phyloP scores from a whole-genome alignment of 2,797 vertebrate genomes.

The Malurus splendens region DNA sequence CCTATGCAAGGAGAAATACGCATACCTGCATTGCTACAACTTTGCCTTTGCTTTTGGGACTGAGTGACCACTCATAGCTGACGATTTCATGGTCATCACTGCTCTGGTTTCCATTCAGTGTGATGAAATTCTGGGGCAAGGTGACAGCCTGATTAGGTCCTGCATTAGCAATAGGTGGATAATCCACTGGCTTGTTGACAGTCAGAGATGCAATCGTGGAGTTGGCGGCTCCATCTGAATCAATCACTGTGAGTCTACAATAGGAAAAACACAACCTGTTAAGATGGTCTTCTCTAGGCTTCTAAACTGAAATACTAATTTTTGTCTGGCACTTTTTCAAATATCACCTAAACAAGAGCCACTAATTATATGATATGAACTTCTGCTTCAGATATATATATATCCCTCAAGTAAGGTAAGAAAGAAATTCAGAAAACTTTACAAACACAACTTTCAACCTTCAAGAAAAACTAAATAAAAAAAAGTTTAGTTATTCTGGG shows the following conservation, averaged over 20 bases:
- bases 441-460: neutral
- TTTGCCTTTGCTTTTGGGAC: conserved; percentile 69
- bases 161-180: conserved; percentile 72
- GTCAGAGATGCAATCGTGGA: conserved; percentile 64
- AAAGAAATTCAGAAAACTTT: neutral
- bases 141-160: conserved; percentile 75
- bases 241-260: conserved; percentile 68
- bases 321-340: neutral
- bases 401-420: neutral
- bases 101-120: conserved; percentile 76
- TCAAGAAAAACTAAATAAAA: neutral
- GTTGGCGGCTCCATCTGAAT: conserved; percentile 69
- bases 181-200: conserved; percentile 63
- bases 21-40: conserved; percentile 75
- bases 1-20: neutral
- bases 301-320: neutral
- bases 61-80: conserved; percentile 76
- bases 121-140: conserved; percentile 73
- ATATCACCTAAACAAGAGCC: neutral
- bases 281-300: neutral
- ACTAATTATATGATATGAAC: neutral
- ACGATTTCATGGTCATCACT: conserved; percentile 75
- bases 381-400: neutral
- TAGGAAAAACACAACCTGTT: neutral
- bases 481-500: neutral